These are phyloP conservation scores for Stigmatopora nigra DNA, from an alignment of 2,113 vertebrate genomes.

Conservation along the genomic window DNA sequence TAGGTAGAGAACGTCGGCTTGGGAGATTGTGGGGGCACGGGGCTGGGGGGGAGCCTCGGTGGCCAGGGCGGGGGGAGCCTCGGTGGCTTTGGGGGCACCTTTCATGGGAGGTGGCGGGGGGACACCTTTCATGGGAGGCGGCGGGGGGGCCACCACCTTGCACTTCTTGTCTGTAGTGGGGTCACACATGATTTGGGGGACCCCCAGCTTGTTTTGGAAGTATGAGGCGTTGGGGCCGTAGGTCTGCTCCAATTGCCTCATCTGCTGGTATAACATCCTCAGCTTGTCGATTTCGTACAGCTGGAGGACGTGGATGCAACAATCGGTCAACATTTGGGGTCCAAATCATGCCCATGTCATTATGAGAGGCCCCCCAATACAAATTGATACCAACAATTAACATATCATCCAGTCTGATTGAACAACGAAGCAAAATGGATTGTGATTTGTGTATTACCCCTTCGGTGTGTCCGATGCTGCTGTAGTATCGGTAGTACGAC, in stretches of 20 bases:
- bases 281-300: slow-evolving; percentile 75
- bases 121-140: slow-evolving; percentile 58
- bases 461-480: slow-evolving; percentile 75
- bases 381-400: too few species aligned
- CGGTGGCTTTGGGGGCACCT: slow-evolving; percentile 34
- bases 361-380: too few species aligned
- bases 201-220: slow-evolving; percentile 68
- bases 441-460: too few species aligned
- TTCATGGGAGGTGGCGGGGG: slow-evolving; percentile 59
- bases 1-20: slow-evolving; percentile 67
- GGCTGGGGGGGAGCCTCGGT: slow-evolving; percentile 35
- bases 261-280: slow-evolving; percentile 75
- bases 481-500: slow-evolving; percentile 76
- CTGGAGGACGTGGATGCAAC: slow-evolving; percentile 32
- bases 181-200: slow-evolving; percentile 60
- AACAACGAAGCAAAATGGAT: too few species aligned
- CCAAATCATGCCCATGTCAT: too few species aligned
- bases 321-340: background rate
- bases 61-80: slow-evolving; percentile 7
- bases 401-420: too few species aligned
- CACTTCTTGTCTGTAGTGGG: slow-evolving; percentile 67
- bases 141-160: slow-evolving; percentile 44
- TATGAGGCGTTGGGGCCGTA: slow-evolving; percentile 70
- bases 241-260: slow-evolving; percentile 69
- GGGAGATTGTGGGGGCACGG: slow-evolving; percentile 39